These are phyloP conservation scores for Metalampra italica DNA, from an alignment of 2,888 invertebrate genomes.

Conservation along the genomic window DNA sequence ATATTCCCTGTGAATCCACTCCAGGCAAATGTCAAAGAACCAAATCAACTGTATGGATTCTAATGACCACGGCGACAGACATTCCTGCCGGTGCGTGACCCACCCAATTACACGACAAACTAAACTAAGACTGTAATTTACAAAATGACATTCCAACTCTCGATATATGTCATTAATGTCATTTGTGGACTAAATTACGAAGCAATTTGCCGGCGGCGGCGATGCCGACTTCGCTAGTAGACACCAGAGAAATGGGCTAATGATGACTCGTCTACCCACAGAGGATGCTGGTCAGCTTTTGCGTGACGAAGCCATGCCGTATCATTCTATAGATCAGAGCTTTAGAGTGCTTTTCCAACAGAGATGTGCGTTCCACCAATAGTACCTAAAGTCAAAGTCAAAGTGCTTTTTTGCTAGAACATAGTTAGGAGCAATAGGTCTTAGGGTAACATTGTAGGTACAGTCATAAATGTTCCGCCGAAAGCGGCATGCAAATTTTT, in stretches of 20 bases:
- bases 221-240: neutral
- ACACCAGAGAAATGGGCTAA: slow-evolving; percentile 12
- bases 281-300: too few relatives aligned
- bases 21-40: neutral
- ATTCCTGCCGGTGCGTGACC: slow-evolving; percentile 57
- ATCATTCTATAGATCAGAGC: too few relatives aligned
- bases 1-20: too few relatives aligned
- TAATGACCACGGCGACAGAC: slow-evolving; percentile 22
- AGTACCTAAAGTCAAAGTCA: too few relatives aligned
- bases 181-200: slow-evolving; percentile 57
- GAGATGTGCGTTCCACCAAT: too few relatives aligned
- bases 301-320: too few relatives aligned
- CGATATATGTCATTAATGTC: slow-evolving; percentile 57
- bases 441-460: too few relatives aligned
- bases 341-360: too few relatives aligned
- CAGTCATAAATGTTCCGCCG: too few relatives aligned
- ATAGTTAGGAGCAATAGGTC: too few relatives aligned
- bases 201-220: slow-evolving; percentile 41
- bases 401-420: too few relatives aligned
- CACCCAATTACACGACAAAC: slow-evolving; percentile 43
- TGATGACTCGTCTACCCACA: slow-evolving; percentile 7
- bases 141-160: slow-evolving; percentile 63
- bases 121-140: slow-evolving; percentile 52
- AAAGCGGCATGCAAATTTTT: too few relatives aligned
- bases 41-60: slow-evolving; percentile 1